These are phyloP conservation scores for Coracias cyanogaster DNA, from an alignment of 2,797 vertebrate species.

Conservation along the genomic window DNA sequence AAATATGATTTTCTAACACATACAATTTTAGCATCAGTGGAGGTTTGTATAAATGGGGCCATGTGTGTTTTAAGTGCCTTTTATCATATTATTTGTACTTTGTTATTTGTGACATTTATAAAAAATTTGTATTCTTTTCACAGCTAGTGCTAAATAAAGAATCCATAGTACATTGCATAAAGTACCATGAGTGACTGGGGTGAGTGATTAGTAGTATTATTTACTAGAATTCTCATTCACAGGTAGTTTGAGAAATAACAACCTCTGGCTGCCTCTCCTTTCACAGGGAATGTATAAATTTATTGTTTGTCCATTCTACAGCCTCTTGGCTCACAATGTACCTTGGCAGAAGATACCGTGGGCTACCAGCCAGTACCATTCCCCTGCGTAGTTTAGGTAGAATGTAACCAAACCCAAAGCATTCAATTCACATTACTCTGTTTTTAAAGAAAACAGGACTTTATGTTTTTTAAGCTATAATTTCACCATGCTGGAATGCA, in stretches of 20 bases:
- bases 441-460: conserved; percentile 27
- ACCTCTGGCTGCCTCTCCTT: background rate
- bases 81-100: conserved; percentile 19
- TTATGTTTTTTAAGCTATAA: conserved; percentile 53
- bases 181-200: conserved; percentile 17
- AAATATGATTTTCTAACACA: conserved; percentile 48
- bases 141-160: conserved; percentile 30
- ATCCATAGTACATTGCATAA: background rate
- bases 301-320: conserved; percentile 34
- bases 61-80: conserved; percentile 15
- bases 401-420: conserved; percentile 32
- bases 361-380: conserved; percentile 38
- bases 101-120: conserved; percentile 17
- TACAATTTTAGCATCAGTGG: conserved; percentile 24
- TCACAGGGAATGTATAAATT: background rate
- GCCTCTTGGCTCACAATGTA: conserved; percentile 14
- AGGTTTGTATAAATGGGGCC: background rate
- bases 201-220: background rate
- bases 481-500: conserved; percentile 28
- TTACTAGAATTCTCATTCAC: conserved; percentile 22
- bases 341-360: conserved; percentile 8
- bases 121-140: conserved; percentile 35
- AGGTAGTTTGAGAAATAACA: conserved; percentile 30
- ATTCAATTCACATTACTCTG: conserved; percentile 54
- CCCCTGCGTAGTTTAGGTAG: conserved; percentile 13